phyloP scores from a whole-genome alignment of 1,140 invertebrate genomes.

The Chrysopa pallens region DNA sequence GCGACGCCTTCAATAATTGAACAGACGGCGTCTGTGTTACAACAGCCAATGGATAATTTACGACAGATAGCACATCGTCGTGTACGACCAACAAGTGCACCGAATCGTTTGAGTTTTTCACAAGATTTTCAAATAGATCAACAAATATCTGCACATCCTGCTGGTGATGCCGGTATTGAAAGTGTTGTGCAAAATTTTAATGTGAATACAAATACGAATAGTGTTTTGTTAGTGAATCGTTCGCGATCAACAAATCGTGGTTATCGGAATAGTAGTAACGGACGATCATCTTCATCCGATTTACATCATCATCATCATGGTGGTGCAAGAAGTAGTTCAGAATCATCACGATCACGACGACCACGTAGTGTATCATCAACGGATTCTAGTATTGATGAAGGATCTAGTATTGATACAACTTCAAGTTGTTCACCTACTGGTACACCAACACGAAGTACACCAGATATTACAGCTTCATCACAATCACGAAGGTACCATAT shows the following conservation, averaged over 20 bases:
- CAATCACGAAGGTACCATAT: not conserved
- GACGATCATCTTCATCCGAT: not conserved
- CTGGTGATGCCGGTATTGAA: not conserved
- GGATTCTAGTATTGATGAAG: constrained; percentile 13
- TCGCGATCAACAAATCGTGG: not conserved
- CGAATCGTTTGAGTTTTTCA: not conserved
- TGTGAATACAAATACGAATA: not conserved
- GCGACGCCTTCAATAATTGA: too few relatives aligned
- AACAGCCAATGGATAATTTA: too few relatives aligned
- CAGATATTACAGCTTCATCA: not conserved
- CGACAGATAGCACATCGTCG: too few relatives aligned
- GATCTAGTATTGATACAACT: constrained; percentile 16
- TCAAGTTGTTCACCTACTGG: constrained; percentile 12
- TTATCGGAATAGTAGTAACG: not conserved
- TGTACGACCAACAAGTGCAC: not conserved
- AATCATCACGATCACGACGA: constrained; percentile 14
- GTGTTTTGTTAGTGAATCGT: not conserved
- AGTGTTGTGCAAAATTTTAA: not conserved
- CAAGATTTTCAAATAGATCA: not conserved
- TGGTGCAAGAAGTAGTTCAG: constrained; percentile 16
- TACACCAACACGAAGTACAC: constrained; percentile 5
- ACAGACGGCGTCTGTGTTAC: too few relatives aligned
- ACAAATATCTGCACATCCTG: not conserved
- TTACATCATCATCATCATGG: not conserved
- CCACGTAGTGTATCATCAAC: constrained; percentile 17